phyloP scores from a whole-genome alignment of 1,140 invertebrate genomes.

The Magallana gigas region DNA sequence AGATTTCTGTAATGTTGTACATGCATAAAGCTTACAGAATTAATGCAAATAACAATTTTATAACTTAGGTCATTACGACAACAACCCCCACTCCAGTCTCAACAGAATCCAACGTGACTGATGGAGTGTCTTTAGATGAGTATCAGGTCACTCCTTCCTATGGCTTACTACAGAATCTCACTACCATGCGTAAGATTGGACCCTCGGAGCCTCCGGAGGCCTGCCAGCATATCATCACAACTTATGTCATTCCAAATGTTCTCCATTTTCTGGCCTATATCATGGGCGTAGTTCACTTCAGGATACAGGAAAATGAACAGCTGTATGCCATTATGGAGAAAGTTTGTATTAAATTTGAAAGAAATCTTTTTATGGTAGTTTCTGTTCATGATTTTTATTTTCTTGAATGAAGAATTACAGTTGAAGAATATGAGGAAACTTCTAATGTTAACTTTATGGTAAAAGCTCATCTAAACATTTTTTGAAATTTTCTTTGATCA shows the following conservation, averaged over 20 bases:
- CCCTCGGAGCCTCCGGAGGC: conserved; percentile 41
- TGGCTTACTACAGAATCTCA: conserved; percentile 58
- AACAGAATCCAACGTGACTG: conserved; percentile 48
- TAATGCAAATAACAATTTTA: background rate
- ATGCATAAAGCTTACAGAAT: too few relatives aligned
- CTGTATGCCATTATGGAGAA: conserved; percentile 94
- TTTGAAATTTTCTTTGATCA: conserved; percentile 73
- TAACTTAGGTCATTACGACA: conserved; percentile 48
- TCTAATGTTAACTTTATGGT: too few relatives aligned
- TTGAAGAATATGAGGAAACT: too few relatives aligned
- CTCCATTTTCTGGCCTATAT: conserved; percentile 88
- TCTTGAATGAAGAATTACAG: too few relatives aligned
- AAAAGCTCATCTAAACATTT: background rate
- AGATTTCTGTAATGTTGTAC: too few relatives aligned
- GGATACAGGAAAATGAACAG: conserved; percentile 91
- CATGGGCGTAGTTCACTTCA: conserved; percentile 88
- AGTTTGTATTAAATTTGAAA: conserved; percentile 82
- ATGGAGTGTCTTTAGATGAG: background rate
- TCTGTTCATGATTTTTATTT: background rate
- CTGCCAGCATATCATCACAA: conserved; percentile 82
- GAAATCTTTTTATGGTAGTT: too few relatives aligned
- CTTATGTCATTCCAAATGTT: conserved; percentile 88
- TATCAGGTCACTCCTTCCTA: background rate
- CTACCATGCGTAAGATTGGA: background rate
- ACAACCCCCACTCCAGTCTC: conserved; percentile 41